Base-by-base conservation (phyloP, 2,888 invertebrate species). In the Mongoloraphidia duomilia region DNA sequence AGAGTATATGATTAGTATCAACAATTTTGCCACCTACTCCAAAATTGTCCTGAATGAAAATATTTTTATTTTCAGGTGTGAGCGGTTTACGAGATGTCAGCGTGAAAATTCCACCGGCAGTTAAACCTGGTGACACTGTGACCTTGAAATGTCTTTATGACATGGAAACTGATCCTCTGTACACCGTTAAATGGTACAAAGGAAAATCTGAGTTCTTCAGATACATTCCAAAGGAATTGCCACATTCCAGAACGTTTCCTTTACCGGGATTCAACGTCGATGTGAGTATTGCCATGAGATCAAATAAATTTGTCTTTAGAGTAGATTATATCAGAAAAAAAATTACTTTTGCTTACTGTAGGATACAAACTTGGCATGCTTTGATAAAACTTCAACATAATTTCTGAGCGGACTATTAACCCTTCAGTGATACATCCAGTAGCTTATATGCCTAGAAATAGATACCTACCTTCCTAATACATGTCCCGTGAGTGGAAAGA, bases 121-220 rank as follows among this genome's bases (percentile, higher is more conserved):
- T 82, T 37, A 72, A 78, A 49, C 76, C 81, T 37, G 82, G 83
- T 42, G 79, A 82, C 56, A 82, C 83, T 1, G 84, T 84, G 44
- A 82, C 80, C 41, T 69, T 87, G 53, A 78, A 79, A 59, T 87
- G 86, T 67, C 76, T 75, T 56, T 86, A 84, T 74, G 79, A 85
- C 65, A 69, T 87, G 49, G 81, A 82, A 63, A 77, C 78, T 44
- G 84, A 84, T 58, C 76, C 77, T 1, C 68, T 87, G 11, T 87
- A 86, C 68, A 81, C 84, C 50, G 82, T 87, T 55, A 86, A 86
- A 67, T 87, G 86, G 87, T 87, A 86, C 71, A 77, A 84, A 57
- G 84, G 84, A 8, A 63, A 74, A 11, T 75, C 80, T 55, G 86
- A 87, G 65, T 86, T 87, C 73, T 87, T 82, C 71, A 74, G 86